A percentile compares a stretch with the other conserved stretches of the same genome.
Conservation (phyloP, 2,797 vertebrate genomes). For the Chelonia mydas region DNA sequence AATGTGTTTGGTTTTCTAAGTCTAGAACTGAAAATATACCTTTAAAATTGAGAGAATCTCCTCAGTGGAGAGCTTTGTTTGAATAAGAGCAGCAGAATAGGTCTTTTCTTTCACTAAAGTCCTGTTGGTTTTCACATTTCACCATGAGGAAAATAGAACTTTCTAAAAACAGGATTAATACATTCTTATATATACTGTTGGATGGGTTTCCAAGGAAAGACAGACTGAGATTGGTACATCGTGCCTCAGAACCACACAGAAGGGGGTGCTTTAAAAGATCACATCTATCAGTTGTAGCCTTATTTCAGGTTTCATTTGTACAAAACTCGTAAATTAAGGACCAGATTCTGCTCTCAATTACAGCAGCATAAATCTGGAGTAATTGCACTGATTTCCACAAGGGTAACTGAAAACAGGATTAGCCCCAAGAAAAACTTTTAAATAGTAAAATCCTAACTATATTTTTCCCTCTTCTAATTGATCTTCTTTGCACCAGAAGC, state of each 20-base stretch:
- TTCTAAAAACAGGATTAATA: neutral
- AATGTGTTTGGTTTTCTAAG: neutral
- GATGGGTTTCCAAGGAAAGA: neutral
- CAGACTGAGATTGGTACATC: neutral
- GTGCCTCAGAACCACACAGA: neutral
- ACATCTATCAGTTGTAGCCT: fast-evolving
- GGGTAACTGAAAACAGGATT: neutral
- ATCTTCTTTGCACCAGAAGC: neutral
- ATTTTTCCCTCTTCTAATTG: neutral
- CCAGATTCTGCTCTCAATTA: neutral
- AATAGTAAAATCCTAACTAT: too few species aligned
- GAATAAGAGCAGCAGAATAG: neutral
- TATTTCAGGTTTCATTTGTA: neutral
- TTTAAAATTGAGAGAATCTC: neutral
- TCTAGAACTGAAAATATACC: neutral
- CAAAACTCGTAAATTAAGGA: neutral
- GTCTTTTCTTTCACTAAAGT: neutral
- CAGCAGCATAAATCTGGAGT: neutral
- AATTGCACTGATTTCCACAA: neutral
- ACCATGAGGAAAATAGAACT: neutral
- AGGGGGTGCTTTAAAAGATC: neutral
- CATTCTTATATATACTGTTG: neutral
- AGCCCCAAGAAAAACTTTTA: too few species aligned
- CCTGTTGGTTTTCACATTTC: neutral
- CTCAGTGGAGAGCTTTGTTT: neutral